These are phyloP conservation scores for Rafetus swinhoei DNA, from an alignment of 2,113 vertebrate species.

Conservation along the genomic window DNA sequence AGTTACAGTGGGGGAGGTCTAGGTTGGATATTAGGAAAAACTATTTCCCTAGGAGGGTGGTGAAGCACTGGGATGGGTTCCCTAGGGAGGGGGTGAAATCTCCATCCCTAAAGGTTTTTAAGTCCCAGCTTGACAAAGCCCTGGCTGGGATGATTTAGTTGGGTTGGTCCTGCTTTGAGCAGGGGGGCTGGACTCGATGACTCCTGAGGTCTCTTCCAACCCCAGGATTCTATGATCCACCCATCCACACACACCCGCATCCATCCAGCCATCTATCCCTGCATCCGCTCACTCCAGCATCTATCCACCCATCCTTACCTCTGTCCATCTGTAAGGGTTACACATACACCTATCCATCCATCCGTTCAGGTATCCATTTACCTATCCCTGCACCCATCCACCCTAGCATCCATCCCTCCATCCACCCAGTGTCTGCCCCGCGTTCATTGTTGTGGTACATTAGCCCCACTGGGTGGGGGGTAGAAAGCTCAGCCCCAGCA, in stretches of 20 bases:
- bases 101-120: too few species aligned
- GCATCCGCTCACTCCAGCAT: neutral
- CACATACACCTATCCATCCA: neutral
- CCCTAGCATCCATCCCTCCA: neutral
- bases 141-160: too few species aligned
- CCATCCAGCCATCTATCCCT: neutral
- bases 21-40: too few species aligned
- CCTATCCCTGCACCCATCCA: fast-evolving
- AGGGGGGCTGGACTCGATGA: too few species aligned
- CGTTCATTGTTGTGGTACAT: neutral
- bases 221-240: neutral
- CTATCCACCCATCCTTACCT: neutral
- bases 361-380: neutral
- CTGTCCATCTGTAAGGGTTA: neutral
- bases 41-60: too few species aligned
- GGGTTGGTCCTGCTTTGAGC: too few species aligned
- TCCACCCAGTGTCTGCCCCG: too few species aligned
- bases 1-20: too few species aligned
- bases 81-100: too few species aligned
- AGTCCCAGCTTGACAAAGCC: too few species aligned
- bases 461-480: neutral
- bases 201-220: too few species aligned
- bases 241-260: neutral
- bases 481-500: neutral
- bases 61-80: too few species aligned